A percentile compares a stretch with the other conserved stretches of the same genome.
These are phyloP conservation scores for Nysson spinosus DNA, from an alignment of 2,888 invertebrate genomes.

Conservation along the genomic window DNA sequence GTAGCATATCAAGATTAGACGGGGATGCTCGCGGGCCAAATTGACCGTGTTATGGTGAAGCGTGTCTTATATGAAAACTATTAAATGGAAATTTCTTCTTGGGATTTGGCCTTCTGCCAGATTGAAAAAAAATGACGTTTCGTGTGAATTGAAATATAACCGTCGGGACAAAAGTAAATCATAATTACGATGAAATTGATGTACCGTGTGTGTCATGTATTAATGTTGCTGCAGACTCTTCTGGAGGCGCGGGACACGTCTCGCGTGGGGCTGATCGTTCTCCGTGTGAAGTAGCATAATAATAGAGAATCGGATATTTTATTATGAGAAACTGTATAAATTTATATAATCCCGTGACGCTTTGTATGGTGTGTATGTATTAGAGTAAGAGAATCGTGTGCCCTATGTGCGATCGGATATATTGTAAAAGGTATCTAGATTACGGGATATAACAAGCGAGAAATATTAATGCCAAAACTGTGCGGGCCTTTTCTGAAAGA, in stretches of 20 bases:
- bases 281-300: slow-evolving; percentile 65
- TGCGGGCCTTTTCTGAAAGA: slow-evolving; percentile 29
- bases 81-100: slow-evolving; percentile 14
- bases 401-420: slow-evolving; percentile 42
- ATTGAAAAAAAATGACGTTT: slow-evolving; percentile 3
- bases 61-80: slow-evolving; percentile 8
- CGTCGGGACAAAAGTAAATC: slow-evolving; percentile 26
- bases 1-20: slow-evolving; percentile 63
- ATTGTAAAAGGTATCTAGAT: slow-evolving; percentile 46
- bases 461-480: slow-evolving; percentile 37
- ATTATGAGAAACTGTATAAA: slow-evolving; percentile 68
- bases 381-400: slow-evolving; percentile 45
- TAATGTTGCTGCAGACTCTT: slow-evolving; percentile 32
- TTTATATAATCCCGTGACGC: slow-evolving; percentile 62
- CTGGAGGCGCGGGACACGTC: slow-evolving; percentile 61
- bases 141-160: slow-evolving; percentile 34
- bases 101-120: slow-evolving; percentile 9
- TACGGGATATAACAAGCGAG: slow-evolving; percentile 10
- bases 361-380: slow-evolving; percentile 62
- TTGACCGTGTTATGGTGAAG: slow-evolving; percentile 19
- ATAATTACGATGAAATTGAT: slow-evolving; percentile 35
- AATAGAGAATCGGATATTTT: slow-evolving; percentile 73
- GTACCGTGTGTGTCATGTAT: slow-evolving; percentile 51
- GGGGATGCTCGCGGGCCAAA: slow-evolving; percentile 28
- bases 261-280: slow-evolving; percentile 55